These are phyloP conservation scores for Epinotia bilunana DNA, from an alignment of 2,888 invertebrate genomes.

Conservation along the genomic window DNA sequence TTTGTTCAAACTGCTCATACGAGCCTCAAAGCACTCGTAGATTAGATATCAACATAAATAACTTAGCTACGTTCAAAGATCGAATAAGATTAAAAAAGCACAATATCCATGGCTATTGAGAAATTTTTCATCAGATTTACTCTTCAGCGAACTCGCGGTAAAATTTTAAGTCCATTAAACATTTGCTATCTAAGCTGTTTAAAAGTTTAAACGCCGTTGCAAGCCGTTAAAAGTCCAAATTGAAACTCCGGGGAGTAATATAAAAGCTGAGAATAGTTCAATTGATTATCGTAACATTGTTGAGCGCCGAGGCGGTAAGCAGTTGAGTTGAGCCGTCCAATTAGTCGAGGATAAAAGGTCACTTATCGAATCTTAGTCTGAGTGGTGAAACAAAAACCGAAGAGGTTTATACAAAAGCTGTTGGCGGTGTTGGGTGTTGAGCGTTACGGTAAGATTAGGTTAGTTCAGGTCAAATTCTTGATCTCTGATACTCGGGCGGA, in stretches of 20 bases:
- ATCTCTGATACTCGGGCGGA: too few species aligned
- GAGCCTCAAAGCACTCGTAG: neutral
- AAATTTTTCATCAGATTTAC: slow-evolving; percentile 24
- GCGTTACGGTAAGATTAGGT: too few species aligned
- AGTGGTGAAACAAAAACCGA: slow-evolving; percentile 61
- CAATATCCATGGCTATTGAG: neutral
- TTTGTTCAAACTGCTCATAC: neutral
- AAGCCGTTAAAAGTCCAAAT: slow-evolving; percentile 41
- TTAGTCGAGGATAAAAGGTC: slow-evolving; percentile 70
- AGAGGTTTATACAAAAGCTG: slow-evolving; percentile 47
- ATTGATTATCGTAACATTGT: slow-evolving; percentile 60
- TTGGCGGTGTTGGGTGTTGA: neutral
- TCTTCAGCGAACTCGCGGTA: slow-evolving; percentile 18
- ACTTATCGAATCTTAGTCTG: slow-evolving; percentile 57
- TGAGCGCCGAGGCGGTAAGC: slow-evolving; percentile 49
- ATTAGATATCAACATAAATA: neutral
- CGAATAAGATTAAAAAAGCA: neutral
- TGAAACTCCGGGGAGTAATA: slow-evolving; percentile 43
- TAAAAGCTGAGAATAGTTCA: slow-evolving; percentile 53
- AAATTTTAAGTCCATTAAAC: slow-evolving; percentile 39
- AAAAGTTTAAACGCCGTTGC: slow-evolving; percentile 42
- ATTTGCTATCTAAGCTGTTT: slow-evolving; percentile 39
- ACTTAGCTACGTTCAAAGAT: neutral
- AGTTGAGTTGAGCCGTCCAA: slow-evolving; percentile 60
- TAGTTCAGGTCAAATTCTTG: too few species aligned